phyloP scores from a whole-genome alignment of 2,888 invertebrate species.

The Lochmaea crataegi region DNA sequence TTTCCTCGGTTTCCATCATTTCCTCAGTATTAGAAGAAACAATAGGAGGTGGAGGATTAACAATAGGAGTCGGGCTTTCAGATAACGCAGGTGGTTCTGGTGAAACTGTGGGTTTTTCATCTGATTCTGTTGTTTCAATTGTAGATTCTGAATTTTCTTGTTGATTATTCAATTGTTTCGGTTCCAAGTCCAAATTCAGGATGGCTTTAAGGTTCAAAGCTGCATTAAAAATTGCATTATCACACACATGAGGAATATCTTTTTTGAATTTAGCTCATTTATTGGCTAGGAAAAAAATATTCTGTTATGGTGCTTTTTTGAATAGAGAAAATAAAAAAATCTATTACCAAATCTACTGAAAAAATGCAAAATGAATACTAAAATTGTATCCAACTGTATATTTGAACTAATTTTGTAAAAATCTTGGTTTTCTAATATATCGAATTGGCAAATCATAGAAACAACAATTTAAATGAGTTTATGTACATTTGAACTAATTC shows the following conservation, averaged over 20 bases:
- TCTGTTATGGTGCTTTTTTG: constrained; percentile 5
- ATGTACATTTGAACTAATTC: no score
- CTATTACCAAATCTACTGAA: no score
- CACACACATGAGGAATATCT: constrained; percentile 16
- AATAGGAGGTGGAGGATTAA: constrained; percentile 14
- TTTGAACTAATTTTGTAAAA: background rate
- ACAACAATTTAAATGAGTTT: no score
- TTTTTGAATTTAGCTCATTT: background rate
- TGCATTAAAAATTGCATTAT: constrained; percentile 44
- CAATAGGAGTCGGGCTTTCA: constrained; percentile 30
- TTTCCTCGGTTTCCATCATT: constrained; percentile 36
- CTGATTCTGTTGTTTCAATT: constrained; percentile 38
- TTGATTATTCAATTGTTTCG: constrained; percentile 55
- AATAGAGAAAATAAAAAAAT: constrained; percentile 1
- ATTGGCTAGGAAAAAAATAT: constrained; percentile 13
- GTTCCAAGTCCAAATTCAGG: constrained; percentile 59
- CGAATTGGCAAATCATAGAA: no score
- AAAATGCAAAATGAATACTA: background rate
- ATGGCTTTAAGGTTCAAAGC: constrained; percentile 61
- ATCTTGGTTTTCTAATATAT: background rate
- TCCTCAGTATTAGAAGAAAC: constrained; percentile 26
- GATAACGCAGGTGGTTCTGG: constrained; percentile 28
- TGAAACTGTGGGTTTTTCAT: constrained; percentile 27
- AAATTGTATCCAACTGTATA: no score
- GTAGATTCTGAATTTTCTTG: constrained; percentile 54